These are phyloP conservation scores for Ochotona princeps DNA, from an alignment of 2,113 vertebrate genomes.

Conservation along the genomic window DNA sequence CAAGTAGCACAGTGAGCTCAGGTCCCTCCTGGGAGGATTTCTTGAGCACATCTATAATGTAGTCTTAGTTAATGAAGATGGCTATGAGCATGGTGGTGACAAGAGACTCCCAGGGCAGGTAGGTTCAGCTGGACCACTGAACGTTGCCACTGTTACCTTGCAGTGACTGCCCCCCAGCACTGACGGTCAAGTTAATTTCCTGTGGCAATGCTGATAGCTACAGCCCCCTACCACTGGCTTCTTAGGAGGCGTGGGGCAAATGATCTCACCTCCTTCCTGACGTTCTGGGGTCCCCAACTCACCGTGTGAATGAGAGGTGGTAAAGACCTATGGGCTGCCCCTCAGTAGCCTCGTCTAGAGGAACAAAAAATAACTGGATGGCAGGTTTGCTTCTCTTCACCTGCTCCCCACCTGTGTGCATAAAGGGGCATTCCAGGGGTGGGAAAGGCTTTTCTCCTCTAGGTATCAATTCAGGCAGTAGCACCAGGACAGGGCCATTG, in stretches of 20 bases:
- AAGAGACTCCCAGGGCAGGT: background rate
- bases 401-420: background rate
- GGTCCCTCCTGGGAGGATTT: background rate
- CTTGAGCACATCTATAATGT: background rate
- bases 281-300: background rate
- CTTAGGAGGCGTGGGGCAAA: background rate
- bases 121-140: background rate
- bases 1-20: background rate
- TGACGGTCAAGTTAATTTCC: background rate
- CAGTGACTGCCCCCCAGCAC: background rate
- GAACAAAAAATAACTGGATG: background rate
- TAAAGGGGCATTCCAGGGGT: background rate
- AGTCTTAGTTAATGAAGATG: slow-evolving; percentile 11
- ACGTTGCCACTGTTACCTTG: background rate
- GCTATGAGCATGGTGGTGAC: background rate
- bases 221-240: slow-evolving; percentile 2
- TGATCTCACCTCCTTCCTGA: background rate
- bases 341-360: background rate
- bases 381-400: background rate
- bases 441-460: slow-evolving; percentile 1
- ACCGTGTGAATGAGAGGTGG: background rate
- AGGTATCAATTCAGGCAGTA: background rate
- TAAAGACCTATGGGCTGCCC: slow-evolving; percentile 1
- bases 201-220: background rate
- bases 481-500: background rate